phyloP scores from a whole-genome alignment of 2,888 invertebrate genomes.

The Noctua pronuba region DNA sequence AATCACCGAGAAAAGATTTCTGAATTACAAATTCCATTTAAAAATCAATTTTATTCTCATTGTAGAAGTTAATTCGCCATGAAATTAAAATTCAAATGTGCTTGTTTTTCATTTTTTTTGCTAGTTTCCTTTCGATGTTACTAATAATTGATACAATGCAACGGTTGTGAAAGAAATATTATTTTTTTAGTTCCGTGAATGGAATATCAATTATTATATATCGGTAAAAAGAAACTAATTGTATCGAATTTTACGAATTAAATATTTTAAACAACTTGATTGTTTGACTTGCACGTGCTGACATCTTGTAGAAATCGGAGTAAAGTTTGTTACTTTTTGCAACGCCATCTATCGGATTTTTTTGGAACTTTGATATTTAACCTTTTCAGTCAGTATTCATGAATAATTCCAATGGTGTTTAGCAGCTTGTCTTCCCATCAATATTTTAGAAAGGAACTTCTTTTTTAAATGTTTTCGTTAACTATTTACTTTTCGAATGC shows the following conservation, averaged over 20 bases:
- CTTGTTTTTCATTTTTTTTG: constrained; percentile 40
- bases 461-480: neutral
- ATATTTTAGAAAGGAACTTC: rapidly evolving
- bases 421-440: neutral
- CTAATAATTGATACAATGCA: constrained; percentile 58
- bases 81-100: constrained; percentile 77
- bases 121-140: constrained; percentile 53
- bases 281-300: constrained; percentile 26
- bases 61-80: constrained; percentile 74
- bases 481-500: neutral
- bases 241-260: neutral
- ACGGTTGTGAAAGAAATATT: constrained; percentile 33
- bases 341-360: constrained; percentile 35
- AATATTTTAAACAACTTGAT: neutral
- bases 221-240: neutral
- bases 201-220: constrained; percentile 15
- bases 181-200: constrained; percentile 48
- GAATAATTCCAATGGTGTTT: rapidly evolving
- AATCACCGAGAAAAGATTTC: constrained; percentile 25
- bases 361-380: neutral
- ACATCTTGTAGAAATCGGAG: constrained; percentile 32
- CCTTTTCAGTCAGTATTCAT: neutral
- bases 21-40: constrained; percentile 47
- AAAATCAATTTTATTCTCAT: constrained; percentile 59
- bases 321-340: neutral